phyloP scores from a whole-genome alignment of 2,888 invertebrate species.

The Polydrusus pterygomalis region DNA sequence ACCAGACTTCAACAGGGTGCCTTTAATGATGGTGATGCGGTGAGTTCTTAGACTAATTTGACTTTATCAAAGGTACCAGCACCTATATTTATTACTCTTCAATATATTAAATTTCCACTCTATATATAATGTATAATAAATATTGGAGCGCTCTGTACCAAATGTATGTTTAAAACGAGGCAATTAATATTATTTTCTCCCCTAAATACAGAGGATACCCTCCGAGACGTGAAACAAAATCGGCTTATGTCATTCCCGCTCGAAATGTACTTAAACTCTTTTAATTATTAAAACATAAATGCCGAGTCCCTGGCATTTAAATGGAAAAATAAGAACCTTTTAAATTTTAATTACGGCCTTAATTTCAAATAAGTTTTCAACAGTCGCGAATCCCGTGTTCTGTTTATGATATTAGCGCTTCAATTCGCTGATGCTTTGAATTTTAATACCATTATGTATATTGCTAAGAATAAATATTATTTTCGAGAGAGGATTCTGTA shows the following conservation, averaged over 20 bases:
- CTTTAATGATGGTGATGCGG: too few species aligned
- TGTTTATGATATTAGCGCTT: conserved; percentile 25
- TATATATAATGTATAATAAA: too few species aligned
- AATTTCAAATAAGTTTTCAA: conserved; percentile 32
- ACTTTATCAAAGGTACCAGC: too few species aligned
- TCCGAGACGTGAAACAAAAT: conserved; percentile 18
- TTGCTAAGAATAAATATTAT: conserved; percentile 23
- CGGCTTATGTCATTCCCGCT: conserved; percentile 38
- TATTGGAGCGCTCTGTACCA: too few species aligned
- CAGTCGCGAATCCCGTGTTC: conserved; percentile 19
- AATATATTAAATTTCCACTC: too few species aligned
- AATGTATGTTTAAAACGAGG: too few species aligned
- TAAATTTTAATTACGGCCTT: conserved; percentile 40
- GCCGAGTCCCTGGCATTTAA: conserved; percentile 34
- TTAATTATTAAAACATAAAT: conserved; percentile 41
- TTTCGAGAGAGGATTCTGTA: background rate
- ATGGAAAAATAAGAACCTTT: conserved; percentile 33
- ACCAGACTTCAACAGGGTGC: too few species aligned
- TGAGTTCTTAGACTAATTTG: conserved; percentile 33
- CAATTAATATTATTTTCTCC: background rate
- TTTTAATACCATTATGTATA: conserved; percentile 24
- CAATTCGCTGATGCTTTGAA: conserved; percentile 19
- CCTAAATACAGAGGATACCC: background rate
- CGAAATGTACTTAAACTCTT: conserved; percentile 37
- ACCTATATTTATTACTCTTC: too few species aligned